These are phyloP conservation scores for Eclectus roratus DNA, from an alignment of 2,113 vertebrate genomes.

Conservation along the genomic window DNA sequence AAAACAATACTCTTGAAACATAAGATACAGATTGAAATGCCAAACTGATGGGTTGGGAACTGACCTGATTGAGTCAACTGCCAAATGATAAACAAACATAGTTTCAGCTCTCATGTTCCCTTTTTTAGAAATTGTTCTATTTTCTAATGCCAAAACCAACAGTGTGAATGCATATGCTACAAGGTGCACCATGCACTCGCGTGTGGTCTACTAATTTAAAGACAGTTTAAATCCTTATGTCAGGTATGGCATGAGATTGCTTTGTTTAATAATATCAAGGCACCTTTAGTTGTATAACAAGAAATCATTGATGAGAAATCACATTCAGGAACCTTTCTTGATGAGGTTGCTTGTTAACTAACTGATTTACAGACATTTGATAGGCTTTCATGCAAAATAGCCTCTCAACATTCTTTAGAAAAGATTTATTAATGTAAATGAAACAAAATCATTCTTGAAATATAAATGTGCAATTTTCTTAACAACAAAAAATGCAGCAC, in stretches of 20 bases:
- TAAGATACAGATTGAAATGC: conserved; percentile 65
- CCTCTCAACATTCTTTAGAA: conserved; percentile 34
- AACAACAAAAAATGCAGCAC: conserved; percentile 42
- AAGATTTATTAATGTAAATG: conserved; percentile 46
- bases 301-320: conserved; percentile 15
- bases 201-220: conserved; percentile 39
- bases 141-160: conserved; percentile 62
- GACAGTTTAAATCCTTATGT: conserved; percentile 33
- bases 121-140: conserved; percentile 46
- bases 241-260: conserved; percentile 30
- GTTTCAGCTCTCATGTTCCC: conserved; percentile 50
- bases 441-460: conserved; percentile 40
- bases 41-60: conserved; percentile 65
- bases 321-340: conserved; percentile 14
- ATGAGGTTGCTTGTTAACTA: conserved; percentile 30
- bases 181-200: conserved; percentile 13
- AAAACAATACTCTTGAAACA: conserved; percentile 49
- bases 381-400: conserved; percentile 34
- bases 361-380: conserved; percentile 44
- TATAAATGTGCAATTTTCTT: conserved; percentile 66
- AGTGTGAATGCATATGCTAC: neutral
- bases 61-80: conserved; percentile 60
- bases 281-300: conserved; percentile 41
- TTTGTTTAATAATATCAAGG: conserved; percentile 47
- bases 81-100: conserved; percentile 61